A percentile compares a stretch with the other conserved stretches of the same genome.
phyloP scores from a whole-genome alignment of 2,797 vertebrate genomes.

The Sebastes taczanowskii region DNA sequence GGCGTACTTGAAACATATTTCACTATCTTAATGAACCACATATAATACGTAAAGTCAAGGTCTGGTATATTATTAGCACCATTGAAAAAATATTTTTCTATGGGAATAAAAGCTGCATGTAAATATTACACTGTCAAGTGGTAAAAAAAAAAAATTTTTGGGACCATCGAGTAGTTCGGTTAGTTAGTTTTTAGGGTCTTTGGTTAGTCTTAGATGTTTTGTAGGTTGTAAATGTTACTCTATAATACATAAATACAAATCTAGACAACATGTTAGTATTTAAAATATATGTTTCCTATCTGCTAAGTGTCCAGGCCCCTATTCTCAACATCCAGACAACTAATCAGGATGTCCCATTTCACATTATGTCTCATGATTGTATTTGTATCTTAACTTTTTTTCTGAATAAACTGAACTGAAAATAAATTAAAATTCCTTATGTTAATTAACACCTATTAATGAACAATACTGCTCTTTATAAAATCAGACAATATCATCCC shows the following conservation, averaged over 20 bases:
- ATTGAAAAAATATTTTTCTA: neutral
- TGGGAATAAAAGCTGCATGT: neutral
- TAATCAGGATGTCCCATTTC: neutral
- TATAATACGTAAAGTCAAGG: neutral
- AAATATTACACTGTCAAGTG: neutral
- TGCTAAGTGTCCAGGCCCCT: neutral
- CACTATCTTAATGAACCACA: neutral
- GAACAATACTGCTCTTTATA: neutral
- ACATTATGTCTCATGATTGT: neutral
- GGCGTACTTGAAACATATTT: no score
- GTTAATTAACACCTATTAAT: neutral
- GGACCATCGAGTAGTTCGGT: neutral
- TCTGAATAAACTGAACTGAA: neutral
- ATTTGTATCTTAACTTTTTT: neutral
- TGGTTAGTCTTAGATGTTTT: neutral
- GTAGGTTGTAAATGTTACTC: fast-evolving
- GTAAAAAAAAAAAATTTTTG: neutral
- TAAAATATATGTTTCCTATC: neutral
- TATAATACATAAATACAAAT: neutral
- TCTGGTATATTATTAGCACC: neutral
- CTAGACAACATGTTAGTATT: neutral
- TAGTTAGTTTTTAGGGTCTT: neutral
- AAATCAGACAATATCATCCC: neutral
- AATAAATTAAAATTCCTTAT: neutral
- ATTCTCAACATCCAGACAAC: no score